A percentile compares a stretch with the other conserved stretches of the same genome.
Conservation (phyloP, 2,113 vertebrate species). For the Leucopternis melanops region DNA sequence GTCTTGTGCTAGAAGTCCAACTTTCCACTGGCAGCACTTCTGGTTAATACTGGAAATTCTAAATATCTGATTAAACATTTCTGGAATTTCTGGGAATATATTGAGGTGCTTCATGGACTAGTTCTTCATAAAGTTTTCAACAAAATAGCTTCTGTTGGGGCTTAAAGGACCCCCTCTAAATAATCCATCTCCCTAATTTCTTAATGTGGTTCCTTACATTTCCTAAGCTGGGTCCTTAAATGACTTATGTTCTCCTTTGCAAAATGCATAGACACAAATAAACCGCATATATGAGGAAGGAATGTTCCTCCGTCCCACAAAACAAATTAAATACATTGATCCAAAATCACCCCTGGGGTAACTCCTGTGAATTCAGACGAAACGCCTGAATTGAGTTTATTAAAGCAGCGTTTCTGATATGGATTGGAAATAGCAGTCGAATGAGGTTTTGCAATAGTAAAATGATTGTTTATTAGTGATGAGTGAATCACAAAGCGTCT, state of each 20-base stretch:
- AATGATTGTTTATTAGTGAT: slow-evolving; percentile 47
- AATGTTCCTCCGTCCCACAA: slow-evolving; percentile 7
- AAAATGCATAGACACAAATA: slow-evolving; percentile 29
- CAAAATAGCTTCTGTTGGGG: neutral
- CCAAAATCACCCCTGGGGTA: slow-evolving; percentile 9
- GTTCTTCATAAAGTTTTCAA: slow-evolving; percentile 5
- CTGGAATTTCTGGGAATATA: slow-evolving; percentile 48
- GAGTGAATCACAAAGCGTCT: slow-evolving; percentile 37
- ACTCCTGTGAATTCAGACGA: neutral
- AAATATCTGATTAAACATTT: slow-evolving; percentile 52
- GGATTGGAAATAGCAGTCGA: neutral
- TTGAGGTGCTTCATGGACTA: neutral
- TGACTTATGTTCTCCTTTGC: slow-evolving; percentile 17
- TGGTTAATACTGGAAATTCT: slow-evolving; percentile 37
- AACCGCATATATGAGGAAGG: neutral
- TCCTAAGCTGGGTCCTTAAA: neutral
- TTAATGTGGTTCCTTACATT: slow-evolving; percentile 4
- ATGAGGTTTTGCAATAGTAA: slow-evolving; percentile 26
- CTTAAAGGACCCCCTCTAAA: neutral
- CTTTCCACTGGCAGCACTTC: slow-evolving; percentile 44
- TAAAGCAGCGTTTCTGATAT: slow-evolving; percentile 19
- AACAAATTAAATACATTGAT: slow-evolving; percentile 30
- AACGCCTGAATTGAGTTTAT: neutral
- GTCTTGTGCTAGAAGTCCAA: neutral
- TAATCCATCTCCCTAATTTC: slow-evolving; percentile 13